Conservation (phyloP, 2,113 vertebrate genomes). For the Brevimyrus niger region DNA sequence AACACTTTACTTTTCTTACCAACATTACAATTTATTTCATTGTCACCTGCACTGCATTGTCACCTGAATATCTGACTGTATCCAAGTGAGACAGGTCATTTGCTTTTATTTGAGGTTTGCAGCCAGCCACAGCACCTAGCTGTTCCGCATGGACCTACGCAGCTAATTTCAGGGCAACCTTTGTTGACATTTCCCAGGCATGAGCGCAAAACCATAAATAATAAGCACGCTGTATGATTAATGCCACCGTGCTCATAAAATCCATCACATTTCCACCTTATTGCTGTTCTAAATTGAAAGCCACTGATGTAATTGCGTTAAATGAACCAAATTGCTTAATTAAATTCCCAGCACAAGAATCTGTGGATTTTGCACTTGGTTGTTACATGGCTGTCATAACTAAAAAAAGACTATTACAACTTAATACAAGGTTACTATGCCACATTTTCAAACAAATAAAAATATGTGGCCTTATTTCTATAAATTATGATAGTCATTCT, state of each 20-base stretch:
- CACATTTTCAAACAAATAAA: not conserved
- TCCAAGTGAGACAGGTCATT: not conserved
- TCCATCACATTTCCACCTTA: not conserved
- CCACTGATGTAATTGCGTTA: not conserved
- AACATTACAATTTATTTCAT: not conserved
- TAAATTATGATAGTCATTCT: not conserved
- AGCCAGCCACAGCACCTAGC: not conserved
- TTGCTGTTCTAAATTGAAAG: not conserved
- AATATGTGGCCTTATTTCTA: not conserved
- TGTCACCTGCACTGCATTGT: slow-evolving; percentile 5
- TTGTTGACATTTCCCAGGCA: slow-evolving; percentile 5
- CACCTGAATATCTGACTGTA: not conserved
- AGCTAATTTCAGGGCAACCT: not conserved
- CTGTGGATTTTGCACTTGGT: not conserved
- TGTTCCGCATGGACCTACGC: not conserved
- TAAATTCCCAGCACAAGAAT: not conserved
- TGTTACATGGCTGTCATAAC: too few species aligned
- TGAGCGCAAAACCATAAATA: not conserved
- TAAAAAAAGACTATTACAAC: not conserved
- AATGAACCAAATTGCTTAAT: not conserved
- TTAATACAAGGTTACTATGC: not conserved
- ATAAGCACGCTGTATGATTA: not conserved
- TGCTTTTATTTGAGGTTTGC: not conserved
- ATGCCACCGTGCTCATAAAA: not conserved
- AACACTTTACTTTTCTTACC: slow-evolving; percentile 7